These are phyloP conservation scores for Drosophila suboccidentalis DNA, from an alignment of 2,888 invertebrate genomes.

Conservation along the genomic window DNA sequence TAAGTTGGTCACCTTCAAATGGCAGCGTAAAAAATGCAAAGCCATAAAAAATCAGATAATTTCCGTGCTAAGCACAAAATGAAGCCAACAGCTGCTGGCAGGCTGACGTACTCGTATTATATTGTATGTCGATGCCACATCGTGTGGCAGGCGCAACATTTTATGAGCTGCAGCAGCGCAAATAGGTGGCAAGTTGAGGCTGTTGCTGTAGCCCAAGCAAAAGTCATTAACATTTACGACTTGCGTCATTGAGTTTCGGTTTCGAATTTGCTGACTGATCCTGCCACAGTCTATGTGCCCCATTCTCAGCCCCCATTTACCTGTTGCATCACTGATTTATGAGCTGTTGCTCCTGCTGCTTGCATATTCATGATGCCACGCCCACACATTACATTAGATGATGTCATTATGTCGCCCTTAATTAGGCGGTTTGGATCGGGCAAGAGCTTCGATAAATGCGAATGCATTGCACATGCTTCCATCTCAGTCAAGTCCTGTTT, in stretches of 20 bases:
- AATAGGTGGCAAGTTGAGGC: slow-evolving; percentile 29
- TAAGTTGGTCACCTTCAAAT: slow-evolving; percentile 13
- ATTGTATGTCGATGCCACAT: slow-evolving; percentile 9
- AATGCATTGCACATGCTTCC: slow-evolving; percentile 4
- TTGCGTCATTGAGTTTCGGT: slow-evolving; percentile 60
- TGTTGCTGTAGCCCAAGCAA: slow-evolving; percentile 5
- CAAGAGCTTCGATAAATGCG: slow-evolving; percentile 19
- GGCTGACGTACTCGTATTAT: not conserved
- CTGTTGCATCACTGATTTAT: slow-evolving; percentile 61
- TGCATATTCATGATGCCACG: slow-evolving; percentile 52
- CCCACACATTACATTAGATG: slow-evolving; percentile 20
- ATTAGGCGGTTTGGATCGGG: slow-evolving; percentile 35
- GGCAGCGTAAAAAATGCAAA: slow-evolving; percentile 25
- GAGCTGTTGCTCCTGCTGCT: slow-evolving; percentile 22
- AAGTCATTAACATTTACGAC: slow-evolving; percentile 66
- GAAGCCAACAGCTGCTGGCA: slow-evolving; percentile 4
- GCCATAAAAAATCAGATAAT: slow-evolving; percentile 38
- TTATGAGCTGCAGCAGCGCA: slow-evolving; percentile 57
- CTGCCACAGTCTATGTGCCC: slow-evolving; percentile 6
- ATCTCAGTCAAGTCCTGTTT: not conserved
- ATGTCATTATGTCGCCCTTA: slow-evolving; percentile 49
- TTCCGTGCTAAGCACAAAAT: slow-evolving; percentile 12
- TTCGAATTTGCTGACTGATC: slow-evolving; percentile 33
- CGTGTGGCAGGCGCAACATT: slow-evolving; percentile 33
- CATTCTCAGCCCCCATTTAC: slow-evolving; percentile 18